phyloP scores from a whole-genome alignment of 1,140 invertebrate species.

The Maniola jurtina region DNA sequence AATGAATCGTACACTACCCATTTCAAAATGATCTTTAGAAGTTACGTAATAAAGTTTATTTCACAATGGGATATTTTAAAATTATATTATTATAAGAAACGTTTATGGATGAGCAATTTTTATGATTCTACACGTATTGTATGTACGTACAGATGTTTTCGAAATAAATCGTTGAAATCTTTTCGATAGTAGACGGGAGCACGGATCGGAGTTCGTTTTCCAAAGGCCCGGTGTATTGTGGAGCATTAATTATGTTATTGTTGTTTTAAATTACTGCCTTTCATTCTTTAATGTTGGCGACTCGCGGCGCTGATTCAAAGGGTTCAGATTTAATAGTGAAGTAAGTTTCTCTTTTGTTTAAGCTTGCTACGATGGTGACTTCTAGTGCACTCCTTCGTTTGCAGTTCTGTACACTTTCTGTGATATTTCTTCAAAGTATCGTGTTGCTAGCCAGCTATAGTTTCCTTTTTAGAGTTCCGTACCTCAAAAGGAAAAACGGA shows the following conservation, averaged over 20 bases:
- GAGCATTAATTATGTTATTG: slow-evolving; percentile 42
- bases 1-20: slow-evolving; percentile 52
- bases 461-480: too few relatives aligned
- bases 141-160: slow-evolving; percentile 57
- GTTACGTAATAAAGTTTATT: slow-evolving; percentile 31
- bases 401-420: too few relatives aligned
- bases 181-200: slow-evolving; percentile 44
- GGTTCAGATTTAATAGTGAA: background rate
- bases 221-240: slow-evolving; percentile 24
- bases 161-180: slow-evolving; percentile 63
- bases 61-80: slow-evolving; percentile 30
- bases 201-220: slow-evolving; percentile 32
- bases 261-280: slow-evolving; percentile 16
- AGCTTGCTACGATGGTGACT: background rate
- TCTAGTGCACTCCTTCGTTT: too few relatives aligned
- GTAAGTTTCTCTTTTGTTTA: background rate
- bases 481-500: too few relatives aligned
- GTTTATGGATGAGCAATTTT: slow-evolving; percentile 76
- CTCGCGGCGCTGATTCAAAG: background rate
- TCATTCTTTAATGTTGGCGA: background rate
- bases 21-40: slow-evolving; percentile 36
- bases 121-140: slow-evolving; percentile 65
- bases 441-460: too few relatives aligned
- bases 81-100: slow-evolving; percentile 67
- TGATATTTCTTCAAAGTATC: too few relatives aligned